Base-by-base conservation (phyloP, 2,888 invertebrate species). In the Xanthorhoe designata region DNA sequence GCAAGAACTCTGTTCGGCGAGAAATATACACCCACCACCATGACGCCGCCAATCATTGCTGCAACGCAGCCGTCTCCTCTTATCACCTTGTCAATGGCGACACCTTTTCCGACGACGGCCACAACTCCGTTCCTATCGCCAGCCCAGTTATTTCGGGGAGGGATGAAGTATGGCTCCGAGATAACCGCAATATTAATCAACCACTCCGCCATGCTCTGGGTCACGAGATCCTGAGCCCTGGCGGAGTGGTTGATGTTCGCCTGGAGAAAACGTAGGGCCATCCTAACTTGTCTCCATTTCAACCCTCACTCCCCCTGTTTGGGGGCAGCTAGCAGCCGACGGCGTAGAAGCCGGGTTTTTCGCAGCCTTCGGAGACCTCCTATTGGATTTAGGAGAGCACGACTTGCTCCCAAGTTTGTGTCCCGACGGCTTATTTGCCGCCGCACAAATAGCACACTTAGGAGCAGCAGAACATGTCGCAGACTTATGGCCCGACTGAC, bases 1-100 rank as follows among this genome's bases (percentile, higher is more conserved):
- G 58, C 18, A 4, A 62, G 50, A 9, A 13, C 19, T 13, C 19
- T 24, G n/a, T 52, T 52, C 0, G 52, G 52, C 4, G 52, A 52
- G n/a, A 52, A 52, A n/a, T n/a, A n/a, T n/a, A n/a, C n/a, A n/a
- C n/a, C n/a, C n/a, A n/a, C n/a, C n/a, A n/a, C n/a, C n/a, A n/a
- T 52, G 29, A 24, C 5, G 24, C 24, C 24, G 24, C 24, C 5
- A 3, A 24, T 24, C 2, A 24, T 2, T 3, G 24, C 24, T 24
- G 24, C 24, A 24, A 24, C 24, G 5, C 24, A 24, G 5, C 24
- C 24, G 5, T 24, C 5, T 24, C 24, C 24, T 24, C 24, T 24
- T 5, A 24, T 3, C 2, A 24, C 24, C 24, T 24, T 24, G 5
- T 24, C 24, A 5, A 24, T 24, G 24, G 24, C 24, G 24, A 24